These are phyloP conservation scores for Actinemys pallida DNA, from an alignment of 2,113 vertebrate genomes.

Conservation along the genomic window DNA sequence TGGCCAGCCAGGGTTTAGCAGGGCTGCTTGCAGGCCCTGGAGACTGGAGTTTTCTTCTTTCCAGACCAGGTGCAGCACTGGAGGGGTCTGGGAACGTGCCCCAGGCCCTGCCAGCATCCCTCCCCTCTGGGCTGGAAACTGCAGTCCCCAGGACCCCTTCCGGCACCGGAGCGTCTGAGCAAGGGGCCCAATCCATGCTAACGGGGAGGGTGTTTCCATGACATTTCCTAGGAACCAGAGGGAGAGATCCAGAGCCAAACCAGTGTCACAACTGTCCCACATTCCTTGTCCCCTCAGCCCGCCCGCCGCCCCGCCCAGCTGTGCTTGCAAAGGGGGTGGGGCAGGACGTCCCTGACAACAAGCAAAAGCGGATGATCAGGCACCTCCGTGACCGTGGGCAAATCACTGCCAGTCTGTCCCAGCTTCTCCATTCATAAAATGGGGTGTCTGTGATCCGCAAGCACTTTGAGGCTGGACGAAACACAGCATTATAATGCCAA, in stretches of 20 bases:
- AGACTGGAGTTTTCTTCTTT: neutral
- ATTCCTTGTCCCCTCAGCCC: neutral
- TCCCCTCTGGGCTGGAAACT: neutral
- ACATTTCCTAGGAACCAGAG: neutral
- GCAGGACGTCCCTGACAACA: neutral
- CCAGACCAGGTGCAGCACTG: neutral
- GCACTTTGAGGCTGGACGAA: no score
- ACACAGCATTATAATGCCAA: no score
- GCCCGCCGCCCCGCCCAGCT: neutral
- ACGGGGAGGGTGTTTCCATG: fast-evolving
- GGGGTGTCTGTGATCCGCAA: neutral
- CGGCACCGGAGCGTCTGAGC: neutral
- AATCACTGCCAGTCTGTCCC: neutral
- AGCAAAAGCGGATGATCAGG: neutral
- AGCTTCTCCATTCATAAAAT: neutral
- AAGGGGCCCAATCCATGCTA: no score
- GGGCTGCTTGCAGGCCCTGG: neutral
- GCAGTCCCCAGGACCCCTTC: neutral
- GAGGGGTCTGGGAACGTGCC: neutral
- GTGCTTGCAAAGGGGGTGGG: neutral
- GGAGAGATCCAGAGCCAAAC: neutral
- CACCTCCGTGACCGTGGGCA: neutral
- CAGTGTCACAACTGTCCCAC: neutral
- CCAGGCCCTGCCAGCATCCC: neutral
- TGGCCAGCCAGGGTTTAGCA: neutral